Evolutionary conservation across 2,113 vertebrate species (phyloP).

Genomic region (Condylura cristata): DNA sequence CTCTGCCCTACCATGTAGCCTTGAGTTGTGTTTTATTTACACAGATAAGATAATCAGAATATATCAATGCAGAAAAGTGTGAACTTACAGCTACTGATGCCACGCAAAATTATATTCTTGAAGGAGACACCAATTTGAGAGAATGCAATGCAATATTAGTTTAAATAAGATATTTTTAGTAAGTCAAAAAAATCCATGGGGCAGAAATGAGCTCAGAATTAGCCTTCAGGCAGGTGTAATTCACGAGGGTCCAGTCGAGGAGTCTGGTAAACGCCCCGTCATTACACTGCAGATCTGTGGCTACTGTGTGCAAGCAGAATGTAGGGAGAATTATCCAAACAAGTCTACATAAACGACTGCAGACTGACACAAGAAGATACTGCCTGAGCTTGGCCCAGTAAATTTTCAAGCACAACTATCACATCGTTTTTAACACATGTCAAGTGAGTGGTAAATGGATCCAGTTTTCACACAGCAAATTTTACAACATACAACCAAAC

Average conservation of each 20-base stretch:
- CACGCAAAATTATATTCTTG: neutral
- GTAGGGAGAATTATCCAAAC: neutral
- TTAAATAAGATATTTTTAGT: neutral
- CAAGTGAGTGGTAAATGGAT: neutral
- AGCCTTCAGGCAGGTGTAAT: neutral
- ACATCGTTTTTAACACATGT: neutral
- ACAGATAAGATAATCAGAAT: neutral
- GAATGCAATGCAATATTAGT: neutral
- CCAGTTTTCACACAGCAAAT: neutral
- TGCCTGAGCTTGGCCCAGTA: neutral
- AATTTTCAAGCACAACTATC: neutral
- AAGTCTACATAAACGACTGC: neutral
- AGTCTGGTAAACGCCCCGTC: neutral
- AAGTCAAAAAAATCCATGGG: neutral
- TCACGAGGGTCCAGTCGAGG: neutral
- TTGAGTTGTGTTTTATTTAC: neutral
- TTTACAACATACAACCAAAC: neutral
- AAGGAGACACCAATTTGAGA: neutral
- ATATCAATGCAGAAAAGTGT: neutral
- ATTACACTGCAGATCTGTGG: neutral
- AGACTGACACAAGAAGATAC: neutral
- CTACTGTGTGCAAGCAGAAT: neutral
- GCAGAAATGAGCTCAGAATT: neutral
- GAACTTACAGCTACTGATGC: neutral
- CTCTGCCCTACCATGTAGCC: too few species aligned